A percentile compares a stretch with the other conserved stretches of the same genome.
These are phyloP conservation scores for Chorisops tibialis DNA, from an alignment of 2,888 invertebrate genomes.

Conservation along the genomic window DNA sequence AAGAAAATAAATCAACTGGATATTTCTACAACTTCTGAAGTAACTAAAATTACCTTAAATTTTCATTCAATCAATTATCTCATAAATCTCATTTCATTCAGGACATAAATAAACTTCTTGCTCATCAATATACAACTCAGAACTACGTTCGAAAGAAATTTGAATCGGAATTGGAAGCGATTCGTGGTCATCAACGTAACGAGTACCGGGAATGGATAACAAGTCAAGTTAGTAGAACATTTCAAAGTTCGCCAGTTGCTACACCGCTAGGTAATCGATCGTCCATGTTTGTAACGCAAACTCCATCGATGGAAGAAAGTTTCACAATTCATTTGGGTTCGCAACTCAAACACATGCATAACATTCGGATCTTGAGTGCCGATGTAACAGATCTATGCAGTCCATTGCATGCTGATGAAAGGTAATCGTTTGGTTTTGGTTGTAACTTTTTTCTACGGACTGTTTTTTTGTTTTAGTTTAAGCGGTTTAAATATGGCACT, in stretches of 20 bases:
- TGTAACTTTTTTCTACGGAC: not conserved
- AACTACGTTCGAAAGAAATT: constrained; percentile 81
- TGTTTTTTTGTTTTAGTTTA: constrained; percentile 38
- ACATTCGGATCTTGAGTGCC: constrained; percentile 85
- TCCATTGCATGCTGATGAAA: constrained; percentile 54
- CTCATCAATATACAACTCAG: constrained; percentile 77
- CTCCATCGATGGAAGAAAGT: constrained; percentile 76
- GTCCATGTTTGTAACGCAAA: constrained; percentile 52
- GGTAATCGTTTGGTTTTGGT: constrained; percentile 31
- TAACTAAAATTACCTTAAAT: not conserved
- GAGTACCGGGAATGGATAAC: constrained; percentile 87
- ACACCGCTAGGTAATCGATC: constrained; percentile 50
- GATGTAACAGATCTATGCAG: constrained; percentile 78
- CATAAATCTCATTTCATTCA: constrained; percentile 12
- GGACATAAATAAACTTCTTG: constrained; percentile 80
- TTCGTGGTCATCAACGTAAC: constrained; percentile 78
- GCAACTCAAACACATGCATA: constrained; percentile 98
- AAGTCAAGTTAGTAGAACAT: constrained; percentile 49
- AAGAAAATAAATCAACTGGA: constrained; percentile 76
- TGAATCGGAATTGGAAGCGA: constrained; percentile 79
- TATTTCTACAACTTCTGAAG: constrained; percentile 28
- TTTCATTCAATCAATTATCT: not conserved
- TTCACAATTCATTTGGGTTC: constrained; percentile 97
- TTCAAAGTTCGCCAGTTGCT: constrained; percentile 43
- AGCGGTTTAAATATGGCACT: constrained; percentile 82